Percentiles rank a stretch among this genome's conserved stretches.
Evolutionary conservation across 1,140 invertebrate genomes (phyloP).

Genomic region (Protaetia brevitarsis): DNA sequence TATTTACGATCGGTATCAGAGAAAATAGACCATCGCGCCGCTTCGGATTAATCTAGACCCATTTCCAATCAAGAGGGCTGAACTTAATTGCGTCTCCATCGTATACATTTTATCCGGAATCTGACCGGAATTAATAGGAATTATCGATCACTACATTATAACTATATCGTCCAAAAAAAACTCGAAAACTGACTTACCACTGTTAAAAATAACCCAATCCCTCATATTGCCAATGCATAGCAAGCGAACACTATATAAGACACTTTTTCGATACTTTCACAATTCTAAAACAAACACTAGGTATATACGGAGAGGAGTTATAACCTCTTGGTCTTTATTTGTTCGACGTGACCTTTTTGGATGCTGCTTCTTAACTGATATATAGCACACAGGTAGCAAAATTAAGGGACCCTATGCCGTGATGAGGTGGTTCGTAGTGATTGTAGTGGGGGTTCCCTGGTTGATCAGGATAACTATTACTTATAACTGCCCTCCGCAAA

Average conservation of each 20-base stretch:
- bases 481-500: constrained; percentile 30
- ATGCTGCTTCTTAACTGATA: constrained; percentile 36
- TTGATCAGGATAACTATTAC: constrained; percentile 30
- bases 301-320: no score
- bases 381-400: constrained; percentile 33
- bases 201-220: no score
- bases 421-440: no score
- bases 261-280: no score
- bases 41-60: constrained; percentile 34
- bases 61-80: constrained; percentile 41
- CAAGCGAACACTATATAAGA: no score
- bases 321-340: neutral
- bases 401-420: constrained; percentile 27
- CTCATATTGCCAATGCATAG: no score
- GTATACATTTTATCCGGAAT: neutral
- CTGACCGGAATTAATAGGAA: neutral
- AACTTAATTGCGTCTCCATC: constrained; percentile 26
- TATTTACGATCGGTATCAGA: constrained; percentile 32
- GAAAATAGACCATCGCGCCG: constrained; percentile 1
- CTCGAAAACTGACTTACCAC: no score
- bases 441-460: neutral
- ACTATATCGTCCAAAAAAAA: neutral
- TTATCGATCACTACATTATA: neutral
- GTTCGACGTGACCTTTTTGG: constrained; percentile 20
- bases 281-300: no score